Base-by-base conservation (phyloP, 2,888 invertebrate species). In the Trimorus sp. region DNA sequence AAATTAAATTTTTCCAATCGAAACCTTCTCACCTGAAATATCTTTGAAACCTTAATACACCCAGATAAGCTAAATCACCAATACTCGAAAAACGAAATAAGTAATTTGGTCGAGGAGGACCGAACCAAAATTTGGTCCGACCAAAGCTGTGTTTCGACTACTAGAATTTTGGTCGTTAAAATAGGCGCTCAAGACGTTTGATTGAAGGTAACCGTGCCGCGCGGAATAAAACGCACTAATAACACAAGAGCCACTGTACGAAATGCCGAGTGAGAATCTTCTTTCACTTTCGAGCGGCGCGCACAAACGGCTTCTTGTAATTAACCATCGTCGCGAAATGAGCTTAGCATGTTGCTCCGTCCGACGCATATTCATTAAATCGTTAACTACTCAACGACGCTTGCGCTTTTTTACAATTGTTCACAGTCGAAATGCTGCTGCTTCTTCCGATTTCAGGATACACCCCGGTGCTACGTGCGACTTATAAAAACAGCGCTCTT, bases 311-410 rank as follows among this genome's bases (percentile, higher is more conserved):
- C 78, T 75, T 78, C 82, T 77, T 78, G 82, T 82, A 82, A 82
- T 82, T 82, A 82, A 82, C 69, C 70, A 75, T 59, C 77, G 75
- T 82, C 74, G 74, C 70, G 66, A 78, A 77, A 82, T 78, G 75
- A 75, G 78, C 56, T 82, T 56, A 65, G 74, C 77, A 70, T 70
- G 78, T 78, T 73, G 77, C 59, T 48, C 38, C 59, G 65, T 70
- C 53, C 74, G 51, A 70, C 74, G 82, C 74, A 78, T 82, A 82
- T 82, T 82, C 82, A 82, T 82, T 82, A 82, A 78, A 78, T 82
- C 74, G 78, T 82, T 82, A 78, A 82, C 78, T 78, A 66, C 78
- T 74, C 82, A 65, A 66, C 82, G 78, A 58, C 51, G 74, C 74
- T 77, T 82, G 73, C 68, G 65, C 60, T 82, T 82, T 26, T 82